Conservation (phyloP, 2,888 invertebrate species). For the Andrena bicolor region DNA sequence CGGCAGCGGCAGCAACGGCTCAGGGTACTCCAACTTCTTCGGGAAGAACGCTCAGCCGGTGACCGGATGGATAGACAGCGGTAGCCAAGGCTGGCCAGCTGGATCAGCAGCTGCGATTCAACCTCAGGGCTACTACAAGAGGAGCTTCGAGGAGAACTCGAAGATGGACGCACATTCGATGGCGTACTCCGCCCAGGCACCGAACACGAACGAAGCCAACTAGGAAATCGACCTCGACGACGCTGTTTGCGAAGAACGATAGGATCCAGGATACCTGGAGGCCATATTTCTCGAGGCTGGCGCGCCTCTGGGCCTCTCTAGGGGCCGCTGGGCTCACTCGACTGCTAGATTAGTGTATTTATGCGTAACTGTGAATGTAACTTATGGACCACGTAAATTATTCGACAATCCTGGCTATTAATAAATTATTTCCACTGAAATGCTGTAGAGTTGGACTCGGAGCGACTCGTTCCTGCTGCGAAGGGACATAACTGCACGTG, state of each 20-base stretch:
- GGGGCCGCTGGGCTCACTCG: slow-evolving; percentile 51
- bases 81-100: slow-evolving; percentile 76
- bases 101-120: slow-evolving; percentile 75
- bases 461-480: neutral
- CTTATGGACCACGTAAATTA: slow-evolving; percentile 68
- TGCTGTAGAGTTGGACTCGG: neutral
- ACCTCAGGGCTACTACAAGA: slow-evolving; percentile 82
- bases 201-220: slow-evolving; percentile 76
- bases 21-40: slow-evolving; percentile 76
- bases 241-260: slow-evolving; percentile 11
- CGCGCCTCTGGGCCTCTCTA: slow-evolving; percentile 2
- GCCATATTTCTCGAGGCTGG: slow-evolving; percentile 51
- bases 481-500: neutral
- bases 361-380: slow-evolving; percentile 66
- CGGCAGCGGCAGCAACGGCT: slow-evolving; percentile 85
- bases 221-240: slow-evolving; percentile 29
- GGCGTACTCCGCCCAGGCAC: slow-evolving; percentile 90
- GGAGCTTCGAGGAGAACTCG: slow-evolving; percentile 86
- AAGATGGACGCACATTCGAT: slow-evolving; percentile 88
- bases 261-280: slow-evolving; percentile 14
- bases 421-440: slow-evolving; percentile 72
- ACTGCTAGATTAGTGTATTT: slow-evolving; percentile 80
- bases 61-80: slow-evolving; percentile 70
- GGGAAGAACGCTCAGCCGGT: slow-evolving; percentile 73
- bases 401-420: slow-evolving; percentile 66